Base-by-base conservation (phyloP, 2,888 invertebrate genomes). In the Macrophya alboannulata region DNA sequence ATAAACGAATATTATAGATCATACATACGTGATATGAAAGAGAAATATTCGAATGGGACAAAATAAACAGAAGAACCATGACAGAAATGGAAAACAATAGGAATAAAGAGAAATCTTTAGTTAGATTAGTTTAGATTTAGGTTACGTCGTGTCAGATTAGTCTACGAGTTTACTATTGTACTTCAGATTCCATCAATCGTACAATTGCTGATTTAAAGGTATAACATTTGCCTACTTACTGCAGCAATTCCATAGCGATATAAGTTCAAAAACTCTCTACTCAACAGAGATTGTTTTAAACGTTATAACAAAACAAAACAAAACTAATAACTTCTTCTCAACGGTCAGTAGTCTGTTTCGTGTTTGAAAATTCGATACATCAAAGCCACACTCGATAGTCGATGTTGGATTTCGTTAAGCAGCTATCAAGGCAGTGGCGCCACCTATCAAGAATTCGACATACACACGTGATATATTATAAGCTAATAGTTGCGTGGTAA, bases 351-450 rank as follows among this genome's bases (percentile, higher is more conserved):
- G 43, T 55, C n/a, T 43, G 37, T 72, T 15, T 40, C 71, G 3
- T 72, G n/a, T 72, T 72, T 72, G 71, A 72, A 72, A n/a, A 43
- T 21, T 72, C 71, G 71, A 71, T 71, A 10, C 0, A 71, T 71
- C 71, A 37, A 40, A 71, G 5, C 1, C n/a, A 4, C 2, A 1
- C 0, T 21, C n/a, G n/a, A n/a, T 0, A 51, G 51, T 55, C 55
- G 55, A n/a, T n/a, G 55, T 55, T n/a, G 8, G 8, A 6, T n/a
- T n/a, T 8, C 8, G 55, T 55, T 55, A 55, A 8, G 55, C 55
- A n/a, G 8, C 8, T 0, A n/a, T 55, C 55, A 6, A 8, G 5
- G 1, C 25, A 10, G 62, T 62, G 25, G 10, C 62, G 62, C 25
- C 62, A 25, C 4, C 55, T 55, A n/a, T 17, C n/a, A 8, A 8